phyloP scores from a whole-genome alignment of 2,888 invertebrate genomes.

The Plebejus anna region DNA sequence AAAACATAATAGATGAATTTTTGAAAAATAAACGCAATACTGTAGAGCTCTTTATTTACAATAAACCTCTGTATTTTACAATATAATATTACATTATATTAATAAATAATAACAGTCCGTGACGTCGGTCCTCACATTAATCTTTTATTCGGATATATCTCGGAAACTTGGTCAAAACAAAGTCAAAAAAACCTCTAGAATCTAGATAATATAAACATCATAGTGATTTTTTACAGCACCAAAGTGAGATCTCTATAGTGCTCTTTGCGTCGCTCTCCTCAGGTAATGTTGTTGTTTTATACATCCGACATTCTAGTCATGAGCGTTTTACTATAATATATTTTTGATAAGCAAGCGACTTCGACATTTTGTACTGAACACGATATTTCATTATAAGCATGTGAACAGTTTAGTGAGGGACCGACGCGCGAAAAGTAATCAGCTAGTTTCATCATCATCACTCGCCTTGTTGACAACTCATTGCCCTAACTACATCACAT shows the following conservation, averaged over 20 bases:
- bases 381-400: not conserved
- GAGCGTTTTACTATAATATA: too few species aligned
- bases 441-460: not conserved
- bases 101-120: not conserved
- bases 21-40: constrained; percentile 29
- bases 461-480: not conserved
- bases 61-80: constrained; percentile 47
- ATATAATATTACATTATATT: constrained; percentile 37
- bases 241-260: not conserved
- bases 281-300: too few species aligned
- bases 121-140: not conserved
- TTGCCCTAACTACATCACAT: constrained; percentile 13
- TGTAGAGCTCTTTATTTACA: constrained; percentile 51
- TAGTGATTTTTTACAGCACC: not conserved
- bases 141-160: not conserved
- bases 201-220: not conserved
- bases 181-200: not conserved
- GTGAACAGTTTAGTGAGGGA: not conserved
- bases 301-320: too few species aligned
- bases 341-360: too few species aligned
- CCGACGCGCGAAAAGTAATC: not conserved
- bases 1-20: not conserved
- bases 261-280: too few species aligned
- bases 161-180: not conserved
- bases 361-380: not conserved